Percentiles rank a stretch among this genome's conserved stretches.
These are phyloP conservation scores for Itoplectis maculator DNA, from an alignment of 2,888 invertebrate genomes.

Conservation along the genomic window DNA sequence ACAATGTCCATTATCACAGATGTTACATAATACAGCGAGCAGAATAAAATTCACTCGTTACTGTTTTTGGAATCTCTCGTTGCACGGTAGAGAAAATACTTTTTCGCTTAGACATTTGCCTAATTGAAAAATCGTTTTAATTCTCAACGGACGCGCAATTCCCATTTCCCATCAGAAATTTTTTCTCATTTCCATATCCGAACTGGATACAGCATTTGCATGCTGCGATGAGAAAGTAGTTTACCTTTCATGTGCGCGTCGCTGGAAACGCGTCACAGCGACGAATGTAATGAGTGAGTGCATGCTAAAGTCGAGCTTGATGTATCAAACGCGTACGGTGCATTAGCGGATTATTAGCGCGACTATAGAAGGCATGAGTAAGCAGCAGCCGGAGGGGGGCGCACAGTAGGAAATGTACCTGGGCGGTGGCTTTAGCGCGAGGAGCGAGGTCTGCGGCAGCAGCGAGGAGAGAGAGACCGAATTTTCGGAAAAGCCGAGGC, in stretches of 20 bases:
- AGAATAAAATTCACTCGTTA: too few species aligned
- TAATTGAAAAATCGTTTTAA: not conserved
- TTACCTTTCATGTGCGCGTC: not conserved
- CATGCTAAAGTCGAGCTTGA: slow-evolving; percentile 32
- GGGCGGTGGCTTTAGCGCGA: not conserved
- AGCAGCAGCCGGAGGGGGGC: slow-evolving; percentile 35
- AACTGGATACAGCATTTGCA: not conserved
- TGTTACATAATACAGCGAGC: too few species aligned
- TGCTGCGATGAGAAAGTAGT: slow-evolving; percentile 3
- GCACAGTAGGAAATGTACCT: slow-evolving; percentile 1
- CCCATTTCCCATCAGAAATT: not conserved
- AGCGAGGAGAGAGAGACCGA: slow-evolving; percentile 3
- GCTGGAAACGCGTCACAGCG: slow-evolving; percentile 4
- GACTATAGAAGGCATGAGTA: slow-evolving; percentile 34
- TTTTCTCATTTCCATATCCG: slow-evolving; percentile 1
- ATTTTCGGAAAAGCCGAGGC: slow-evolving; percentile 45
- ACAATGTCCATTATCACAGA: too few species aligned
- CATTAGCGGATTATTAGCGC: slow-evolving; percentile 60
- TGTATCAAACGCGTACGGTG: slow-evolving; percentile 13
- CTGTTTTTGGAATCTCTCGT: not conserved
- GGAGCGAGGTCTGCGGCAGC: not conserved
- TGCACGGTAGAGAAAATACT: not conserved
- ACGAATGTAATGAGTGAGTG: slow-evolving; percentile 31
- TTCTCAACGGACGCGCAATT: not conserved
- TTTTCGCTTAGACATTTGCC: not conserved